Evolutionary conservation across 2,797 vertebrate genomes (phyloP).

Genomic region (Leptoclinus maculatus): DNA sequence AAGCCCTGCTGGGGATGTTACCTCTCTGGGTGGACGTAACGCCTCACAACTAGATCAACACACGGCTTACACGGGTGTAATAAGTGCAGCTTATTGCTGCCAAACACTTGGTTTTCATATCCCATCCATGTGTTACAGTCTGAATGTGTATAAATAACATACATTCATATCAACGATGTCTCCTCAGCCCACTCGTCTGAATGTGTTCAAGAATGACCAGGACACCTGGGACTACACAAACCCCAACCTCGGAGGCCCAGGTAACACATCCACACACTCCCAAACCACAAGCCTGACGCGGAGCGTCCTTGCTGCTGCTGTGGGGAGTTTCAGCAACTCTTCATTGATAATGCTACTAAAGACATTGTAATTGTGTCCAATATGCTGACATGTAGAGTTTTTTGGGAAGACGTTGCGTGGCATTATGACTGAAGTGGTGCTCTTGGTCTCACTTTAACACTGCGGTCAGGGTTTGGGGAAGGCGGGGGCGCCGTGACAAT

Average conservation of each 20-base stretch:
- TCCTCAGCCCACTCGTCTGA: slow-evolving; percentile 92
- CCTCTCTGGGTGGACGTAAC: not conserved
- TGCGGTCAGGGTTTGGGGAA: not conserved
- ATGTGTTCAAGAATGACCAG: slow-evolving; percentile 98
- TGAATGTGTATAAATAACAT: not conserved
- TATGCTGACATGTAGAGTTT: not conserved
- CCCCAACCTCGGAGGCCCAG: slow-evolving; percentile 93
- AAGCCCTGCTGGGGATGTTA: not conserved
- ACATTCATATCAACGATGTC: not conserved
- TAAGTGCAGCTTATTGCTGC: not conserved
- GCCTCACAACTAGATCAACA: not conserved
- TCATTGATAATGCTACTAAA: slow-evolving; percentile 53
- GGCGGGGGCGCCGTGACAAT: not conserved
- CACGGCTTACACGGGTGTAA: not conserved
- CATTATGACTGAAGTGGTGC: slow-evolving; percentile 58
- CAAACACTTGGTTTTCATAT: not conserved
- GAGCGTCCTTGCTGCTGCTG: slow-evolving; percentile 71
- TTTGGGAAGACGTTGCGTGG: slow-evolving; percentile 9
- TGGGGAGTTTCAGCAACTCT: slow-evolving; percentile 52
- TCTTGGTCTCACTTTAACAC: slow-evolving; percentile 17
- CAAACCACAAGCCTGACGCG: slow-evolving; percentile 16
- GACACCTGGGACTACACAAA: slow-evolving; percentile 99
- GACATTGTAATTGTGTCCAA: not conserved
- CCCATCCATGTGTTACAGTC: not conserved
- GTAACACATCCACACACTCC: slow-evolving; percentile 79